Percentiles rank a stretch among this genome's conserved stretches.
phyloP scores from a whole-genome alignment of 2,797 vertebrate species.

The Myiotriccus ornatus region DNA sequence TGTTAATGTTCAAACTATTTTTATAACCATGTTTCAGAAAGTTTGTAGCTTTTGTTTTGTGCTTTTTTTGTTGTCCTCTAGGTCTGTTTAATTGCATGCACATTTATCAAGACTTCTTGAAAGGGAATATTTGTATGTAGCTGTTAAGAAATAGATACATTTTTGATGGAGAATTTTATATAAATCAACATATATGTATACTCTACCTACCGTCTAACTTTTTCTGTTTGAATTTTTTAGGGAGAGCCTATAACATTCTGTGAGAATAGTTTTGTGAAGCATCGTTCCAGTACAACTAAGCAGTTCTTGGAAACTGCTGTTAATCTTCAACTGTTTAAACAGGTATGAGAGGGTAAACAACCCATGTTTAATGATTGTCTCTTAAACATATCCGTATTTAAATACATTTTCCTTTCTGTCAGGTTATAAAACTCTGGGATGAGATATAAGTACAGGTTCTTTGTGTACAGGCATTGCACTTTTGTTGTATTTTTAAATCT shows the following conservation, averaged over 20 bases:
- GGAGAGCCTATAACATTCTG: constrained; percentile 94
- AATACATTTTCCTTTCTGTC: background rate
- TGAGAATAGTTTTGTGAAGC: constrained; percentile 91
- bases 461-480: background rate
- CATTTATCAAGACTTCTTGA: background rate
- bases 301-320: constrained; percentile 92
- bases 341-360: constrained; percentile 79
- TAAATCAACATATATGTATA: background rate
- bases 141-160: background rate
- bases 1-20: background rate
- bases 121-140: background rate
- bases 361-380: background rate
- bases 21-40: background rate
- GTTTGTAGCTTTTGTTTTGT: background rate
- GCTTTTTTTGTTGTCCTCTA: background rate
- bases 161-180: background rate
- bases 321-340: constrained; percentile 97
- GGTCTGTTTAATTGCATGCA: background rate
- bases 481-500: background rate
- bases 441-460: background rate
- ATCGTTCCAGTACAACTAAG: constrained; percentile 90
- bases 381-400: background rate
- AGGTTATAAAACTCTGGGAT: background rate
- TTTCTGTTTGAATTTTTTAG: constrained; percentile 70
- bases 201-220: background rate